These are phyloP conservation scores for Podotricha telesiphe DNA, from an alignment of 2,888 invertebrate genomes.

Conservation along the genomic window DNA sequence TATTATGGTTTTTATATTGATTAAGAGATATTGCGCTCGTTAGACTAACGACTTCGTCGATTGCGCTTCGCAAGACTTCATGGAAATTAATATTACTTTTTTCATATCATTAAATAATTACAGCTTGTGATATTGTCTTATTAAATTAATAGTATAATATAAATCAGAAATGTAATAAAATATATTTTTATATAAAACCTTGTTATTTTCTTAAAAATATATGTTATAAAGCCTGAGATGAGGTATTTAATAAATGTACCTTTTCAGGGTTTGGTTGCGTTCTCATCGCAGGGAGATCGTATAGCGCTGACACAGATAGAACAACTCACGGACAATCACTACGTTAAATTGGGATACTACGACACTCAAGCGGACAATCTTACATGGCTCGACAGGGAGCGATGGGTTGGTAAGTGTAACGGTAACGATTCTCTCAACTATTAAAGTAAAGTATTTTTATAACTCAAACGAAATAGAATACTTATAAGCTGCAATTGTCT, in stretches of 20 bases:
- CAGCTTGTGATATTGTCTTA: background rate
- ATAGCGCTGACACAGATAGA: slow-evolving; percentile 99
- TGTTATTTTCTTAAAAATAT: background rate
- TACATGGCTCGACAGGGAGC: slow-evolving; percentile 95
- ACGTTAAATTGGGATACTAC: slow-evolving; percentile 96
- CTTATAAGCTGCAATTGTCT: background rate
- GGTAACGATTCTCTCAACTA: background rate
- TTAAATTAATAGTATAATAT: no score
- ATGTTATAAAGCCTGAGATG: background rate
- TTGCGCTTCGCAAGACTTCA: slow-evolving; percentile 37
- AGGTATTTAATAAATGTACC: background rate
- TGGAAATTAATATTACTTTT: slow-evolving; percentile 6
- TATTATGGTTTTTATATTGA: slow-evolving; percentile 35
- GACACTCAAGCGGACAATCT: slow-evolving; percentile 98
- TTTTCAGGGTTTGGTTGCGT: slow-evolving; percentile 96
- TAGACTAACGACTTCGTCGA: slow-evolving; percentile 44
- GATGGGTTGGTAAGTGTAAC: slow-evolving; percentile 94
- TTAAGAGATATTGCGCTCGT: slow-evolving; percentile 41
- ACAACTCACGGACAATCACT: slow-evolving; percentile 97
- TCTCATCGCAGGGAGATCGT: slow-evolving; percentile 98
- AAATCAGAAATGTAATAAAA: no score
- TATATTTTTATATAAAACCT: background rate
- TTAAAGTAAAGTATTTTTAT: no score
- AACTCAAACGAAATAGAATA: background rate
- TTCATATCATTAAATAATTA: slow-evolving; percentile 10